Conservation (phyloP, 2,888 invertebrate species). For the Hirudinaria manillensis region DNA sequence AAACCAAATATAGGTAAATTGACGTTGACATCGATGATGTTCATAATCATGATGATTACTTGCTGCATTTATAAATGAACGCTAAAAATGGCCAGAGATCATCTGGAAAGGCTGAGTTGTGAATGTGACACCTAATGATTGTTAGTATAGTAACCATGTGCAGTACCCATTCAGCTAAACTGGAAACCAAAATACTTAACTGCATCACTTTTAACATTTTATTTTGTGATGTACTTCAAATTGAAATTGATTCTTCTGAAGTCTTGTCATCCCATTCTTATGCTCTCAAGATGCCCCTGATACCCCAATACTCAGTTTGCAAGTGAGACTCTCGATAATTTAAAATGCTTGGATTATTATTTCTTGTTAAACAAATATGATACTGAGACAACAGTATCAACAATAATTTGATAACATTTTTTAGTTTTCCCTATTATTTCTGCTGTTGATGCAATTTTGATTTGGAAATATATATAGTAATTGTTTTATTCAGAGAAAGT, state of each 20-base stretch:
- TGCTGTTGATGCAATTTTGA: not conserved
- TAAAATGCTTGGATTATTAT: not conserved
- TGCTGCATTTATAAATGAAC: not conserved
- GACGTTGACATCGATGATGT: not conserved
- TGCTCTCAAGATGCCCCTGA: constrained; percentile 14
- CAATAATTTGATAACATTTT: not conserved
- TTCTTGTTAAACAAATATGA: not conserved
- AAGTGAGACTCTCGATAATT: not conserved
- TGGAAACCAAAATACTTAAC: too few relatives aligned
- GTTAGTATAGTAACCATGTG: not conserved
- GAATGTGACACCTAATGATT: too few relatives aligned
- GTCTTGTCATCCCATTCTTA: not conserved
- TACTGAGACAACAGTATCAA: not conserved
- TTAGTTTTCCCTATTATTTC: too few relatives aligned
- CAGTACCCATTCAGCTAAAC: too few relatives aligned
- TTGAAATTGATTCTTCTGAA: too few relatives aligned
- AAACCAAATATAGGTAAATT: constrained; percentile 6
- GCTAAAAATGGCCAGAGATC: too few relatives aligned
- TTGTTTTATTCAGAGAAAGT: constrained; percentile 11
- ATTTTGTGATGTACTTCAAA: too few relatives aligned
- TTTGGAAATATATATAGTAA: not conserved
- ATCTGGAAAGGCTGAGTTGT: too few relatives aligned
- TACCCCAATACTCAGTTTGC: constrained; percentile 23
- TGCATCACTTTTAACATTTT: too few relatives aligned
- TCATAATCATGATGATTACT: not conserved